A percentile compares a stretch with the other conserved stretches of the same genome.
Evolutionary conservation across 2,797 vertebrate species (phyloP).

Genomic region (Coregonus suidteri): DNA sequence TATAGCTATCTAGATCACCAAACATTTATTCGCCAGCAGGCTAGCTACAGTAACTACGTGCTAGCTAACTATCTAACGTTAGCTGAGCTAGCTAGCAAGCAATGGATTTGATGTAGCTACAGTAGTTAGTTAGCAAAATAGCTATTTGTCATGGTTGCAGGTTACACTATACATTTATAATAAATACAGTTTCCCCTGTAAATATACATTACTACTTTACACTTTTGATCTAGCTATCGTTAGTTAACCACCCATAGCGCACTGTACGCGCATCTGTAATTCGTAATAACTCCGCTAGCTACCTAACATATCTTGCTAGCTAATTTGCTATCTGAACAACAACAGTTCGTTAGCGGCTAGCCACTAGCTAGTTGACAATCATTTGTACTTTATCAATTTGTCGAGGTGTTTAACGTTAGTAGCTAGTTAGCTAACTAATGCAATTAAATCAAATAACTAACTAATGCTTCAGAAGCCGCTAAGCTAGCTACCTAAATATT

Average conservation of each 20-base stretch:
- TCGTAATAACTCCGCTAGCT: neutral
- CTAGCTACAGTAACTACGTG: constrained; percentile 5
- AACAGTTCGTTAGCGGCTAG: neutral
- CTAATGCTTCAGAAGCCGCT: neutral
- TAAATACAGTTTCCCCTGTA: neutral
- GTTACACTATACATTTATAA: neutral
- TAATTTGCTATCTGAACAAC: neutral
- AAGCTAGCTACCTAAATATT: neutral
- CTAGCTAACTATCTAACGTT: constrained; percentile 17
- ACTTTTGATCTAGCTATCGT: neutral
- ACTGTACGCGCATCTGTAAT: neutral
- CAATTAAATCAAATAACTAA: neutral
- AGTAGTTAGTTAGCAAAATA: neutral
- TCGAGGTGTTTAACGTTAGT: neutral
- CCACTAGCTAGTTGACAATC: neutral
- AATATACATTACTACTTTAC: too few relatives aligned
- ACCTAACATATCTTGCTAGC: neutral
- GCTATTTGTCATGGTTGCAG: neutral
- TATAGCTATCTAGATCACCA: neutral
- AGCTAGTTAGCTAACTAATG: neutral
- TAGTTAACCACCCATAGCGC: neutral
- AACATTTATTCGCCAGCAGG: constrained; percentile 5
- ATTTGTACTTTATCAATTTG: neutral
- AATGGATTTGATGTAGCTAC: neutral
- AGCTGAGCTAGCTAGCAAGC: neutral